A percentile compares a stretch with the other conserved stretches of the same genome.
phyloP scores from a whole-genome alignment of 2,113 vertebrate genomes.

The Chaenogobius annularis region DNA sequence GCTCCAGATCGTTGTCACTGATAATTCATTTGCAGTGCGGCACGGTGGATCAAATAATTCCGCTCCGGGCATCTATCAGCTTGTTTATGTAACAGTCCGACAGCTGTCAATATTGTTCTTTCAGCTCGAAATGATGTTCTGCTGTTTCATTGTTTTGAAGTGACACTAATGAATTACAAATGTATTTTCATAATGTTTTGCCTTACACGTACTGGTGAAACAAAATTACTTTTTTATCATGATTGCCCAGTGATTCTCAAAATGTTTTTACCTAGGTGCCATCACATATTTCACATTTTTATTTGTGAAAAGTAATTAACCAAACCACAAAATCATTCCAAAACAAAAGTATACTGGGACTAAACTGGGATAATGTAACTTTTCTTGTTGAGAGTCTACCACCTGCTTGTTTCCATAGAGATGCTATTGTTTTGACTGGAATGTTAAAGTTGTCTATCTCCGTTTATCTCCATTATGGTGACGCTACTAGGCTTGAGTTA shows the following conservation, averaged over 20 bases:
- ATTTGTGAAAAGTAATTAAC: not conserved
- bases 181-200: not conserved
- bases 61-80: constrained; percentile 33
- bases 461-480: not conserved
- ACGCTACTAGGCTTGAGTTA: no score
- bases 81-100: constrained; percentile 34
- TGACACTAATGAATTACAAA: not conserved
- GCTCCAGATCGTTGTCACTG: constrained; percentile 43
- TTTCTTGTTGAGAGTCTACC: no score
- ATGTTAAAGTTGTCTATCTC: not conserved
- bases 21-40: constrained; percentile 43
- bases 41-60: constrained; percentile 37
- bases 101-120: constrained; percentile 35
- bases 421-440: not conserved
- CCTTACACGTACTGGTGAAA: not conserved
- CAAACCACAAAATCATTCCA: not conserved
- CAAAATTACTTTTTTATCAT: not conserved
- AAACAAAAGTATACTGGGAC: not conserved
- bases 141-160: constrained; percentile 4
- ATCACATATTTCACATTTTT: not conserved
- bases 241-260: not conserved
- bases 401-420: no score
- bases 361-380: not conserved
- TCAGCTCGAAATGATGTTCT: constrained; percentile 9
- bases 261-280: not conserved